Evolutionary conservation across 2,113 vertebrate species (phyloP), one percentile per base, ranked within the genome.

Genomic region (Nycticebus coucang): DNA sequence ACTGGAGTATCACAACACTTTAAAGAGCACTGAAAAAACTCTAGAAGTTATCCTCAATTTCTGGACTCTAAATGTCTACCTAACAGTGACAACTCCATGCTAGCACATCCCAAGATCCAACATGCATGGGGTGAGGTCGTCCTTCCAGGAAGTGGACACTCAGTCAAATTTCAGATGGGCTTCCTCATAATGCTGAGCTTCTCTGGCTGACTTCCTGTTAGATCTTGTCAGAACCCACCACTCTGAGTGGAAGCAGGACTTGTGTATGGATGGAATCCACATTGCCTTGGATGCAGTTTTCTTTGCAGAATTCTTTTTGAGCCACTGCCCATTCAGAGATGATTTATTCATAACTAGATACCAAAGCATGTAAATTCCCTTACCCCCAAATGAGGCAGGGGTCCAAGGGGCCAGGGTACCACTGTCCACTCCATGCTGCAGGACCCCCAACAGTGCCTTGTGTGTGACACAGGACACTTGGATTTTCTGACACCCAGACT

Each of bases 391-490:
- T 4, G 22, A 66, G 5, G 1, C 13, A 77, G 68, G 45, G 15
- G 19, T 21, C 15, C 50, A 2, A 11, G 6, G 4, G 1, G 8
- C 10, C 4, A 57, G 66, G 41, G 28, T 12, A 22, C 53, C 62
- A 55, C 18, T 1, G 11, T 24, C 41, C 45, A n/a, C 41, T 53
- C 5, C 21, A 45, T 11, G 2, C 19, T 57, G 6, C 4, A 3
- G 15, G 8, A 15, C 19, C 13, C 59, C 53, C 7, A 17, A 5
- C 35, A 26, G 33, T 1, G 12, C 35, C n/a, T 81, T 57, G 8
- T 3, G 5, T 0, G 2, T 21, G 68, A 35, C 60, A 57, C 21
- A 0, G 10, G 21, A 18, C 68, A 41, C 12, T 37, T 13, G 45
- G 26, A 26, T 41, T 60, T n/a, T n/a, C 64, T 66, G 26, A 55